Conservation (phyloP, 2,888 invertebrate genomes). For the Willowsia nigromaculata region DNA sequence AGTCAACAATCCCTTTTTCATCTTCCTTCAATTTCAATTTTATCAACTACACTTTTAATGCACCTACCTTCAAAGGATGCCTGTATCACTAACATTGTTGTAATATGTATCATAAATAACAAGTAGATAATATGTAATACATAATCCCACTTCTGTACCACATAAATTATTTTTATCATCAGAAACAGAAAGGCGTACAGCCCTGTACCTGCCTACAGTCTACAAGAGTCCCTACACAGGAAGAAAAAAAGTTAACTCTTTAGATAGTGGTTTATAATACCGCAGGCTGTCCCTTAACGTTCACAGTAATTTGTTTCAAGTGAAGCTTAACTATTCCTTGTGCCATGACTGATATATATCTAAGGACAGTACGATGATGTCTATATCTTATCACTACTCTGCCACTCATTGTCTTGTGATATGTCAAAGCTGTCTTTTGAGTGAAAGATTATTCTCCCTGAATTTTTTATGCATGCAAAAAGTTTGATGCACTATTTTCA, state of each 20-base stretch:
- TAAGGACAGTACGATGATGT: background rate
- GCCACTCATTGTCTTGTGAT: too few species aligned
- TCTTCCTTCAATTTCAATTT: slow-evolving; percentile 45
- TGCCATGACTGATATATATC: background rate
- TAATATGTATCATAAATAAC: background rate
- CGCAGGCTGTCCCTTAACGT: slow-evolving; percentile 54
- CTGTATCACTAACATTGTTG: background rate
- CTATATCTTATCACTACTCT: background rate
- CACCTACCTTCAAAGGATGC: background rate
- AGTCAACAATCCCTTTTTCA: slow-evolving; percentile 23
- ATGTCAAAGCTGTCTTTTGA: background rate
- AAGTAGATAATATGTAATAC: background rate
- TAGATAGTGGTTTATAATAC: slow-evolving; percentile 32
- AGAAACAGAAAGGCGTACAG: background rate
- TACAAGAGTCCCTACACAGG: slow-evolving; percentile 14
- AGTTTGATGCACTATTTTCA: background rate
- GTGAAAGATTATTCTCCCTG: background rate
- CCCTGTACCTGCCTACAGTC: background rate
- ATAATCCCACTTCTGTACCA: background rate
- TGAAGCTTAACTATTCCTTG: background rate
- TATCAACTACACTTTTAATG: background rate
- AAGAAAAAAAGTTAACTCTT: slow-evolving; percentile 19
- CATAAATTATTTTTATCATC: background rate
- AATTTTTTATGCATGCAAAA: background rate
- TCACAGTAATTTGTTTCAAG: slow-evolving; percentile 40